Percentiles rank a stretch among this genome's conserved stretches.
phyloP scores from a whole-genome alignment of 2,113 vertebrate species.

The Corythornis madagascariensis region DNA sequence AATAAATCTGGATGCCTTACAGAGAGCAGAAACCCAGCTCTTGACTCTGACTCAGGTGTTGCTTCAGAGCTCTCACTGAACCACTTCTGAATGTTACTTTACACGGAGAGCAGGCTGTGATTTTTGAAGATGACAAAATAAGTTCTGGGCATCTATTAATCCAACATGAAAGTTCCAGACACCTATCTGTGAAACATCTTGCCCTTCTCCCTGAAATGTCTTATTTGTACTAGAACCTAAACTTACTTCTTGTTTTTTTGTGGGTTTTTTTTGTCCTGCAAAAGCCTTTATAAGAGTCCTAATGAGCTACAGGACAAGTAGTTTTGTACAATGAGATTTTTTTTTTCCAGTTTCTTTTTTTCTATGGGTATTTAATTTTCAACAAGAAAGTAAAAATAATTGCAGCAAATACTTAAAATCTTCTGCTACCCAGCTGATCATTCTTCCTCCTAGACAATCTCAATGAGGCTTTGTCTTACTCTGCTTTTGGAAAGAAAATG shows the following conservation, averaged over 20 bases:
- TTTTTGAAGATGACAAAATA: background rate
- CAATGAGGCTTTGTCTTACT: background rate
- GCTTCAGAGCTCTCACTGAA: background rate
- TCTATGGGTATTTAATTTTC: background rate
- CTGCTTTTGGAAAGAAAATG: background rate
- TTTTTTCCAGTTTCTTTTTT: background rate
- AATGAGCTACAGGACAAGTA: background rate
- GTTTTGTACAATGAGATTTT: background rate
- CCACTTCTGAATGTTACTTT: background rate
- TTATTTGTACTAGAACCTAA: background rate
- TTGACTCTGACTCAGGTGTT: background rate
- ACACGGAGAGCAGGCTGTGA: background rate
- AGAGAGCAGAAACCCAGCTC: background rate
- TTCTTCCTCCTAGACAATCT: background rate
- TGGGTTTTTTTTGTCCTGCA: background rate
- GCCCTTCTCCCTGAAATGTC: background rate
- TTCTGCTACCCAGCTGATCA: background rate
- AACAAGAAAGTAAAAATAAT: background rate
- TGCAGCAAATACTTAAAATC: background rate
- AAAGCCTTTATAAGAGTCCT: background rate
- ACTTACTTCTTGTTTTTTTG: background rate
- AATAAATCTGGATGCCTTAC: background rate
- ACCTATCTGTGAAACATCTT: background rate
- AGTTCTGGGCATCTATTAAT: background rate
- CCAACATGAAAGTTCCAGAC: background rate